Conservation (phyloP, 2,888 invertebrate species). For the Neocrepidodera transversa region DNA sequence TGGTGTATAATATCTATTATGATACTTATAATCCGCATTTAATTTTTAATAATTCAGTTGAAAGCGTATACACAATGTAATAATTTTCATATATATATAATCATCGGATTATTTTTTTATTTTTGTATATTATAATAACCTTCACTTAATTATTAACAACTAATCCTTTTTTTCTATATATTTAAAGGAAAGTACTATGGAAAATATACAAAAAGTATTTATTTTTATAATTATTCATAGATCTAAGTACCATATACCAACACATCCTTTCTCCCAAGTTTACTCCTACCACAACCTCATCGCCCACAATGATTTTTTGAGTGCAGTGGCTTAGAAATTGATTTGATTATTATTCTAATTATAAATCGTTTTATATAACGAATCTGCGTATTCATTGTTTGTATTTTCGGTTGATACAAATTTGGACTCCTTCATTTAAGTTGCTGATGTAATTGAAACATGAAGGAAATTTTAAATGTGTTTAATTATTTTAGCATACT, state of each 20-base stretch:
- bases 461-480: constrained; percentile 16
- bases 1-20: too few relatives aligned
- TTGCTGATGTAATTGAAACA: constrained; percentile 10
- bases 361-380: too few relatives aligned
- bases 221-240: constrained; percentile 4
- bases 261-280: constrained; percentile 34
- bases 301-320: not conserved
- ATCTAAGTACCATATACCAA: constrained; percentile 3
- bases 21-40: too few relatives aligned
- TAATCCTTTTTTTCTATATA: constrained; percentile 15
- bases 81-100: too few relatives aligned
- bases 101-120: not conserved
- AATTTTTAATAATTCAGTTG: too few relatives aligned
- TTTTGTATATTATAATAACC: too few relatives aligned
- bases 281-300: constrained; percentile 17
- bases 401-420: constrained; percentile 37
- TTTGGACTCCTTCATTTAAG: constrained; percentile 42
- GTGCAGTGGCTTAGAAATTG: not conserved
- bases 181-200: constrained; percentile 25
- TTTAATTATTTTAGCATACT: constrained; percentile 40
- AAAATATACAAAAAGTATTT: constrained; percentile 3
- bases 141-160: too few relatives aligned
- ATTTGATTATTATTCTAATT: too few relatives aligned
- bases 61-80: too few relatives aligned
- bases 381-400: constrained; percentile 3